Evolutionary conservation across 2,797 vertebrate species (phyloP).

Genomic region (Lemur catta): DNA sequence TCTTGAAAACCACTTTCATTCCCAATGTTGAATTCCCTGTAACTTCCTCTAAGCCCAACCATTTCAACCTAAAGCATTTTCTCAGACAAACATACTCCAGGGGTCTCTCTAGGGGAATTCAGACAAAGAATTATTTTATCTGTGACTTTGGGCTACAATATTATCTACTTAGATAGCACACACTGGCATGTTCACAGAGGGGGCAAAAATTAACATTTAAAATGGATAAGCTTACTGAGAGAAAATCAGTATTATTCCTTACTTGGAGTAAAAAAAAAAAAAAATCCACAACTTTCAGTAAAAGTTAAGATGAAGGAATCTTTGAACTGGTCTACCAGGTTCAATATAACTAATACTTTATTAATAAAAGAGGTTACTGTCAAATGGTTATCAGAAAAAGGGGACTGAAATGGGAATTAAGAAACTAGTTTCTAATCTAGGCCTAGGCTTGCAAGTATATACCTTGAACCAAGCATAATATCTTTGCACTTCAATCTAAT

Average conservation of each 20-base stretch:
- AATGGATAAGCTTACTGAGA: not conserved
- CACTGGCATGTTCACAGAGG: not conserved
- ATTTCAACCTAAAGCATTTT: conserved; percentile 34
- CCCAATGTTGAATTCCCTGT: conserved; percentile 7
- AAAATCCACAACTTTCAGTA: conserved; percentile 27
- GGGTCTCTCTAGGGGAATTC: not conserved
- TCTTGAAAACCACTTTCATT: conserved; percentile 28
- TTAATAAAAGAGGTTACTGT: not conserved
- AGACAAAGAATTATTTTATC: conserved; percentile 18
- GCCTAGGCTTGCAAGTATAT: not conserved
- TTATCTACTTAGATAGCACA: not conserved
- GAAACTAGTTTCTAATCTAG: not conserved
- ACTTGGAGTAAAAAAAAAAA: not conserved
- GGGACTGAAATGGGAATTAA: not conserved
- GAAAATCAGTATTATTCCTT: conserved; percentile 22
- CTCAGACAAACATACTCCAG: not conserved
- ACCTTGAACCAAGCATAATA: not conserved
- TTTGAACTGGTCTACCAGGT: not conserved
- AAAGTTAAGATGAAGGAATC: conserved; percentile 43
- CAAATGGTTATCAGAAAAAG: not conserved
- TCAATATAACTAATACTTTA: conserved; percentile 4
- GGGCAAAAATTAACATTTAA: not conserved
- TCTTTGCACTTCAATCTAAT: not conserved
- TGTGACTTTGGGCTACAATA: not conserved
- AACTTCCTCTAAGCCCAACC: not conserved